A percentile compares a stretch with the other conserved stretches of the same genome.
phyloP scores from a whole-genome alignment of 2,888 invertebrate species.

The Saturnia pavonia region DNA sequence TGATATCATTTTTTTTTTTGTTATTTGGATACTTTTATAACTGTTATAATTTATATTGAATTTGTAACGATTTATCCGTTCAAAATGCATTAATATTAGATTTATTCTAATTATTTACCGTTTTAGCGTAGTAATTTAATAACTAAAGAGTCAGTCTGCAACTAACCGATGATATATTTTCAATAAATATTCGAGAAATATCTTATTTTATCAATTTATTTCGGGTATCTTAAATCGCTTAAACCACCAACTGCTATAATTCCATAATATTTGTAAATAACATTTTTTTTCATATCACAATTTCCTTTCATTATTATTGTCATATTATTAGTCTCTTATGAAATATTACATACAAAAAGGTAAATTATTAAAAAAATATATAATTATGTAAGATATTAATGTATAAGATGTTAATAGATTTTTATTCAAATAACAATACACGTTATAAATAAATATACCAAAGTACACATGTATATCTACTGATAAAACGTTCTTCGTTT shows the following conservation, averaged over 20 bases:
- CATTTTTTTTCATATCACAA: background rate
- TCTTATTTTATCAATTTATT: background rate
- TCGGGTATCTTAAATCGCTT: background rate
- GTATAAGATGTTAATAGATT: background rate
- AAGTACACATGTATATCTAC: background rate
- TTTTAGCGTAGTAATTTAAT: too few species aligned
- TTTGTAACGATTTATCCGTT: background rate
- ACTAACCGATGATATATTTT: too few species aligned
- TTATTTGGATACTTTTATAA: background rate
- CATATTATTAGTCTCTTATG: background rate
- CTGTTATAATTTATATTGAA: background rate
- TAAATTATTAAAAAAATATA: background rate
- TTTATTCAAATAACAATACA: background rate
- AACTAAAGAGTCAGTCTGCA: too few species aligned
- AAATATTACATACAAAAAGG: background rate
- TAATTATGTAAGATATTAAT: too few species aligned
- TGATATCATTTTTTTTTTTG: constrained; percentile 26
- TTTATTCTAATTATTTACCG: background rate
- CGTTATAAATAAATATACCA: background rate
- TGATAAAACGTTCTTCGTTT: background rate
- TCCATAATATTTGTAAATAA: background rate
- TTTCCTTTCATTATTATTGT: background rate
- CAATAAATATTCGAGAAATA: background rate
- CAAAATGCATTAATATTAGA: too few species aligned
- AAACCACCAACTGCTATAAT: background rate